Evolutionary conservation across 2,888 invertebrate species (phyloP), one percentile per base, ranked within the genome.

Genomic region (Noctua janthe): DNA sequence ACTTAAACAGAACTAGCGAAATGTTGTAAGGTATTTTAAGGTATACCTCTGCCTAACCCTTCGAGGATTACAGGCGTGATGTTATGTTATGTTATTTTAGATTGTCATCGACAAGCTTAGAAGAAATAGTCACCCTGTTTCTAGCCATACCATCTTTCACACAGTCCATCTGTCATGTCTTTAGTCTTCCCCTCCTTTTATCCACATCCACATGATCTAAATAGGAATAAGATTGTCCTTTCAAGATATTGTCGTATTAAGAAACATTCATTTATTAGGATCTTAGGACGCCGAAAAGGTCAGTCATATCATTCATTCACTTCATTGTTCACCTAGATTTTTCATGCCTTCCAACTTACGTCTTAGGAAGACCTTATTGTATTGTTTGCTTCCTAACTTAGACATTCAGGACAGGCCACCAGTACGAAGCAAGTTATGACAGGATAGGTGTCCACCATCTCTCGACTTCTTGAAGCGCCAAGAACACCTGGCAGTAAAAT

Each of bases 191-290:
- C 62, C 0, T 29, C 29, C 15, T 62, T 62, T 6, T 4, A 62
- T 29, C 29, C n/a, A n/a, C 59, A 59, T 23, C 23, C 7, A n/a
- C 29, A 20, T 13, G 23, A 74, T 49, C 69, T 51, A 69, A 70
- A 74, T n/a, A 74, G n/a, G 39, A 51, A 73, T 15, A 72, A 15
- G 8, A 75, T 43, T 43, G 39, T 47, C 54, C 74, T 74, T 76
- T 73, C 29, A 56, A 43, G 43, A 47, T 17, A 23, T 51, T n/a
- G 73, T 76, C 35, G 56, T 17, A 8, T 23, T 29, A 74, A 7
- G 15, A 15, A 49, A n/a, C 15, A 49, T 11, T 78, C 54, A 78
- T 78, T 78, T 67, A 20, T 78, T 20, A 79, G 56, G 39, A 4
- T 17, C 59, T 79, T 70, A 62, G 10, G 56, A 23, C 35, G 6